Evolutionary conservation across 2,797 vertebrate genomes (phyloP).

Genomic region (Calcarius lapponicus): DNA sequence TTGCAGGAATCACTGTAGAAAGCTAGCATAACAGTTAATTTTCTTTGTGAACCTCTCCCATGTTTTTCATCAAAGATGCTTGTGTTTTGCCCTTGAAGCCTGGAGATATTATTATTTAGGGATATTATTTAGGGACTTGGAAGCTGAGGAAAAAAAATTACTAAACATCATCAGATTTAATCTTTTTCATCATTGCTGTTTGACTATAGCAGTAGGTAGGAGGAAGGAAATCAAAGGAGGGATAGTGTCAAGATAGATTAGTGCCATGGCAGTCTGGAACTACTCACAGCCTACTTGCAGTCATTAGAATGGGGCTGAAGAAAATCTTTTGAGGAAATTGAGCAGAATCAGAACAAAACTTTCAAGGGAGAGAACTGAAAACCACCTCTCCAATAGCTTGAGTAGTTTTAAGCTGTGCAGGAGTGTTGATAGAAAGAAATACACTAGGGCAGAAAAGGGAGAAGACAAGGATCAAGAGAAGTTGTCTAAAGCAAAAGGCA

Average conservation of each 20-base stretch:
- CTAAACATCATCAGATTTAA: background rate
- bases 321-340: background rate
- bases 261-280: background rate
- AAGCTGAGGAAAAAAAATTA: background rate
- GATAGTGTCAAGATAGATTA: rapidly evolving
- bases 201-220: background rate
- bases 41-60: background rate
- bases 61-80: background rate
- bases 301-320: background rate
- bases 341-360: background rate
- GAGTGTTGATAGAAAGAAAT: background rate
- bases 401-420: background rate
- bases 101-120: background rate
- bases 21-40: background rate
- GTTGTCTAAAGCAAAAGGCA: background rate
- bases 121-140: background rate
- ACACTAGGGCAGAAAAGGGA: background rate
- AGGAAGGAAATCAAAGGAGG: background rate
- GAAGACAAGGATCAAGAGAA: background rate
- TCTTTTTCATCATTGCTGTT: background rate
- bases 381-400: background rate
- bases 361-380: background rate
- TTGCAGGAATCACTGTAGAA: background rate
- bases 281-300: background rate
- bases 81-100: background rate